These are phyloP conservation scores for Lineus longissimus DNA, from an alignment of 1,140 invertebrate genomes.

Conservation along the genomic window DNA sequence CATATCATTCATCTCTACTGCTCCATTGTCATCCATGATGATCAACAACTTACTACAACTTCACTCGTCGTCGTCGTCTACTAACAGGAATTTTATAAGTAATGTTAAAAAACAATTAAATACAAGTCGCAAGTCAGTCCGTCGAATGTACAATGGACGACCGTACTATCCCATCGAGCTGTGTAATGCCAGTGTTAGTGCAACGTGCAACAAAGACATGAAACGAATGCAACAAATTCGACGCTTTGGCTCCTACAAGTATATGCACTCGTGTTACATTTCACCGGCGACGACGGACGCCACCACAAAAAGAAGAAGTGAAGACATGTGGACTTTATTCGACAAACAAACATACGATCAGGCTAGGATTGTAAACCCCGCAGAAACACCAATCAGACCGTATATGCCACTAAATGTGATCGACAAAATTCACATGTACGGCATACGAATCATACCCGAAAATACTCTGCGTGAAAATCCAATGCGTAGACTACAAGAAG, in stretches of 20 bases:
- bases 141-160: neutral
- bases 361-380: neutral
- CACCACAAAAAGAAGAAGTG: neutral
- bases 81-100: neutral
- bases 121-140: neutral
- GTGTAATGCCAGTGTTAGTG: neutral
- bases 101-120: neutral
- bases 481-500: no score
- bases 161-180: neutral
- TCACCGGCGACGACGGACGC: neutral
- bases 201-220: neutral
- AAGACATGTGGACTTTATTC: no score
- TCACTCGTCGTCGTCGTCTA: no score
- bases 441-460: neutral
- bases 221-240: neutral
- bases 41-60: no score
- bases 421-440: conserved; percentile 1
- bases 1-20: no score
- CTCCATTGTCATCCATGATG: no score
- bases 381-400: neutral
- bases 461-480: neutral
- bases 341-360: neutral
- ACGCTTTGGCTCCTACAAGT: neutral
- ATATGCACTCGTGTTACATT: conserved; percentile 3
- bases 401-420: conserved; percentile 4